Evolutionary conservation across 2,113 vertebrate genomes (phyloP).

Genomic region (Illadopsis cleaveri): DNA sequence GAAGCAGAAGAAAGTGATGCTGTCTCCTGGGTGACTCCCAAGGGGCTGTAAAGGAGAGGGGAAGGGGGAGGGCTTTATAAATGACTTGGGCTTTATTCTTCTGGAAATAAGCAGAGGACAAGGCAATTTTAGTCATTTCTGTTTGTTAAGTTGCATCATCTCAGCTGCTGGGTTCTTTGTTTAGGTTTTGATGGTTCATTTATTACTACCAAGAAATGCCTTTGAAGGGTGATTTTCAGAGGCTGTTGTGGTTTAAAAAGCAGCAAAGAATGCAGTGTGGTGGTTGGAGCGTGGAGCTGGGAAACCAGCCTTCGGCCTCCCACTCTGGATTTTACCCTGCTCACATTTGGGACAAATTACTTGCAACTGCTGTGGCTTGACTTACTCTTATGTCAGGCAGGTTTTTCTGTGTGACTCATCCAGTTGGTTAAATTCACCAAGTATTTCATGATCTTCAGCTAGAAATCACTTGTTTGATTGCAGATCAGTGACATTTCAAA

Average conservation of each 20-base stretch:
- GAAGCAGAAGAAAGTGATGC: constrained; percentile 46
- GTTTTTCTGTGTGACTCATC: constrained; percentile 41
- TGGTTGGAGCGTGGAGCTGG: background rate
- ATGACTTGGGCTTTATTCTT: constrained; percentile 25
- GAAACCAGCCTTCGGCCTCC: constrained; percentile 6
- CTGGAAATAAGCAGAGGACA: constrained; percentile 10
- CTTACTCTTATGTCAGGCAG: background rate
- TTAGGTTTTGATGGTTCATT: constrained; percentile 52
- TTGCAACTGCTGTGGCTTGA: constrained; percentile 35
- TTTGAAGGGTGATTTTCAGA: constrained; percentile 29
- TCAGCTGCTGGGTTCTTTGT: constrained; percentile 18
- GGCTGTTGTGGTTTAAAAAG: background rate
- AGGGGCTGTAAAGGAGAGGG: background rate
- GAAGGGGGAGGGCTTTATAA: constrained; percentile 37
- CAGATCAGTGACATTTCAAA: background rate
- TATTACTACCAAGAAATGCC: constrained; percentile 44
- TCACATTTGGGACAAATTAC: constrained; percentile 55
- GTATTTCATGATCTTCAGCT: constrained; percentile 2
- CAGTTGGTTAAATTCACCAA: background rate
- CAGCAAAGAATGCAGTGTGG: background rate
- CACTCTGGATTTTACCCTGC: background rate
- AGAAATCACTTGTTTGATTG: background rate
- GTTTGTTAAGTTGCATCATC: constrained; percentile 21
- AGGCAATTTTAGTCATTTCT: constrained; percentile 15
- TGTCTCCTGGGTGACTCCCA: constrained; percentile 51